Percentiles rank a stretch among this genome's conserved stretches.
Conservation (phyloP, 2,888 invertebrate genomes). For the Ormyrus nitidulus region DNA sequence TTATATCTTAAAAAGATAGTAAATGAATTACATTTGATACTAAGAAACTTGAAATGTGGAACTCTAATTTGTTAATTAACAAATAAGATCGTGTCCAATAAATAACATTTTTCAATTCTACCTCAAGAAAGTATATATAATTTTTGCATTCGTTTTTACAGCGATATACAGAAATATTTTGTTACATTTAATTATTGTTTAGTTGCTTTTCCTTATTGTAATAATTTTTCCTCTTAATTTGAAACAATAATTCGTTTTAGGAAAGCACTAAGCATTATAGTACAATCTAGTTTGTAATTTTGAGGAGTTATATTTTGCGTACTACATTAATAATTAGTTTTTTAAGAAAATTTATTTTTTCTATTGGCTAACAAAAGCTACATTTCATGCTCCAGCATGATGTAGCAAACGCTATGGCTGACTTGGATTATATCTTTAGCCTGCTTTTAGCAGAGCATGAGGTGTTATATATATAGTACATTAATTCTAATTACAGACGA, state of each 20-base stretch:
- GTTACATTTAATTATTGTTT: background rate
- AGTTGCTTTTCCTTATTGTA: background rate
- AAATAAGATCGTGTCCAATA: constrained; percentile 1
- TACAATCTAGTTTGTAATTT: constrained; percentile 3
- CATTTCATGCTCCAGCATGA: constrained; percentile 31
- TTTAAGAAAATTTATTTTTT: constrained; percentile 43
- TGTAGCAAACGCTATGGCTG: constrained; percentile 37
- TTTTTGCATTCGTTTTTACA: background rate
- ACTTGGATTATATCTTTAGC: constrained; percentile 41
- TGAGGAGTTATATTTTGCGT: constrained; percentile 15
- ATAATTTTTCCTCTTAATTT: background rate
- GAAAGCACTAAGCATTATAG: background rate
- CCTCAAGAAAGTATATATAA: constrained; percentile 4
- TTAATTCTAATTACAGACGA: constrained; percentile 20
- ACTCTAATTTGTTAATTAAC: background rate
- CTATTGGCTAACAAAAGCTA: constrained; percentile 45
- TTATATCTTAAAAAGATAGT: constrained; percentile 3
- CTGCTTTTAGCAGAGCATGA: constrained; percentile 32
- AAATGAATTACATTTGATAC: constrained; percentile 4
- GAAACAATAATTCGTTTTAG: background rate
- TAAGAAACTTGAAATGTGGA: background rate
- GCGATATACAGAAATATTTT: background rate
- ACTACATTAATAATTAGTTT: constrained; percentile 24
- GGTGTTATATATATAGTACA: background rate
- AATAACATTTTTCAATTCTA: constrained; percentile 2